phyloP scores from a whole-genome alignment of 35 echinoderm and acorn worm species.

The Lytechinus variegatus region DNA sequence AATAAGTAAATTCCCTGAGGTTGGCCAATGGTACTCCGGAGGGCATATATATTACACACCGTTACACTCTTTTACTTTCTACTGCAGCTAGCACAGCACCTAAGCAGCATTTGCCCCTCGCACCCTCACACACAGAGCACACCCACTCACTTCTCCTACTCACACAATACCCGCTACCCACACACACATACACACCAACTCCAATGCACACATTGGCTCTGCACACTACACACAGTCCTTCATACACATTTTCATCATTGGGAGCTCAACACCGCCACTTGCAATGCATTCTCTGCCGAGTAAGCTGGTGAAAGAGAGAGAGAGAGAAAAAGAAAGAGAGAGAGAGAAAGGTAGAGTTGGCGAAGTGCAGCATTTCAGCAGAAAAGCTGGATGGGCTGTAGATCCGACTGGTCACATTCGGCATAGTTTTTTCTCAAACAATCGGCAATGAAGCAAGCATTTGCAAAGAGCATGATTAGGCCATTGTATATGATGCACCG shows the following conservation, averaged over 20 bases:
- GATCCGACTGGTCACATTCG: neutral
- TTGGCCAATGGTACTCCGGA: neutral
- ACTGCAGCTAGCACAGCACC: neutral
- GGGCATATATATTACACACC: conserved; percentile 3
- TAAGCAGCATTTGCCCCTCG: neutral
- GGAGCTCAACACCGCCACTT: neutral
- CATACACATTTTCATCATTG: conserved; percentile 11
- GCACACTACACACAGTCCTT: neutral
- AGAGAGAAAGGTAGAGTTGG: neutral
- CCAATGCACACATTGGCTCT: neutral
- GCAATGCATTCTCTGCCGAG: neutral
- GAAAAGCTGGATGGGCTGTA: neutral
- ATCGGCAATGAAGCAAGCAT: neutral
- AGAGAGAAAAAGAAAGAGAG: neutral
- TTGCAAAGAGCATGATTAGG: neutral
- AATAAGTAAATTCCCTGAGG: neutral
- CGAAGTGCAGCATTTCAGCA: conserved; percentile 9
- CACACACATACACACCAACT: neutral
- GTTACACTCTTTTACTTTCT: conserved; percentile 19
- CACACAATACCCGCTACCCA: neutral
- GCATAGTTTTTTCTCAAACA: neutral
- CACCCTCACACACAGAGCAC: neutral
- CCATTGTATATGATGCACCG: conserved; percentile 1
- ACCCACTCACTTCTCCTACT: neutral
- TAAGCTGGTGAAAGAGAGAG: neutral